These are phyloP conservation scores for Digitonthophagus gazella DNA, from an alignment of 2,888 invertebrate species.

Conservation along the genomic window DNA sequence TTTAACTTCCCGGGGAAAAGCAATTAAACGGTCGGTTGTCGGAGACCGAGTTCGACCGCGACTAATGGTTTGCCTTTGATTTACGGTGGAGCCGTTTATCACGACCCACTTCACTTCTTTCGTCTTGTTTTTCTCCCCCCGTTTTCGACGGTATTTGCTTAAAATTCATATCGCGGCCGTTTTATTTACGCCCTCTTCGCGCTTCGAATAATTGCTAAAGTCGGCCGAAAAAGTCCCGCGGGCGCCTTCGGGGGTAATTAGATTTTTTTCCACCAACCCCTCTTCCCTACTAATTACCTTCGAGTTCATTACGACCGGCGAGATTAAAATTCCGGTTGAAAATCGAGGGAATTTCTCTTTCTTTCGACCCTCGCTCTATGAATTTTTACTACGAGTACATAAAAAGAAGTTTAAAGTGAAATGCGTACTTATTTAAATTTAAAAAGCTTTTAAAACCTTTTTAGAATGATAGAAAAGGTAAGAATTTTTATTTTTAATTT, in stretches of 20 bases:
- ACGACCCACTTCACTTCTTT: not conserved
- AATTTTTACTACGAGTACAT: too few relatives aligned
- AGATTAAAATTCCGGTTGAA: not conserved
- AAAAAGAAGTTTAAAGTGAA: too few relatives aligned
- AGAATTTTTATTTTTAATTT: too few relatives aligned
- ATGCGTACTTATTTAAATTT: too few relatives aligned
- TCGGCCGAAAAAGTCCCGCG: conserved; percentile 15
- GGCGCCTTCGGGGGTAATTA: conserved; percentile 20
- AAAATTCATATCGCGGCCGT: not conserved
- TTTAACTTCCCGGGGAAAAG: not conserved
- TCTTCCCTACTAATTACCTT: not conserved
- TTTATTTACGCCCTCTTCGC: not conserved
- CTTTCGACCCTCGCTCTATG: too few relatives aligned
- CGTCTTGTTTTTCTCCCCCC: not conserved
- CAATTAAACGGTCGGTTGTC: not conserved
- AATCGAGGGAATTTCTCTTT: too few relatives aligned
- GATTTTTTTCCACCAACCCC: conserved; percentile 17
- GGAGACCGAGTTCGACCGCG: not conserved
- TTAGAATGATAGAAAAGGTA: too few relatives aligned
- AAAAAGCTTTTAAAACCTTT: too few relatives aligned
- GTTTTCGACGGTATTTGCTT: not conserved
- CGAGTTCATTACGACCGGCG: not conserved
- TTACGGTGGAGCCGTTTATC: not conserved
- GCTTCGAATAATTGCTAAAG: conserved; percentile 15
- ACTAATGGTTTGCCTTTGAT: not conserved